A percentile compares a stretch with the other conserved stretches of the same genome.
Conservation (phyloP, 2,797 vertebrate species). For the Ara ararauna region DNA sequence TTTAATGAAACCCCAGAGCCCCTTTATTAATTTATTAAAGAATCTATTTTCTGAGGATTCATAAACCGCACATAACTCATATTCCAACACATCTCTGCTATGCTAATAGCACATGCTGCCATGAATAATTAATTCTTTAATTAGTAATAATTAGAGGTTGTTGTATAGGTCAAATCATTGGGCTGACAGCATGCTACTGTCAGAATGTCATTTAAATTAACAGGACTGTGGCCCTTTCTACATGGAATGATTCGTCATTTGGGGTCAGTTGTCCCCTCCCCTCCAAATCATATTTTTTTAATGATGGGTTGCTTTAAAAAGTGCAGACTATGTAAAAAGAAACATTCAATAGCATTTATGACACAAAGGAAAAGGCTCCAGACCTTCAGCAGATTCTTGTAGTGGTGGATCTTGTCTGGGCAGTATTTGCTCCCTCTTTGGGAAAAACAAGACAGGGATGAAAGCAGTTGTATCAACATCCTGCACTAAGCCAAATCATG, state of each 20-base stretch:
- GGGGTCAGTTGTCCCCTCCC: neutral
- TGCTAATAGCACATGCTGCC: constrained; percentile 80
- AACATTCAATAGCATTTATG: constrained; percentile 28
- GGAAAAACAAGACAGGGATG: neutral
- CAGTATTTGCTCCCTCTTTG: neutral
- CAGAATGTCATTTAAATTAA: constrained; percentile 80
- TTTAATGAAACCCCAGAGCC: constrained; percentile 94
- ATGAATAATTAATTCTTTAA: constrained; percentile 92
- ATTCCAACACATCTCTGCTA: constrained; percentile 83
- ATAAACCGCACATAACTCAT: constrained; percentile 86
- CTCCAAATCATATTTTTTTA: constrained; percentile 12
- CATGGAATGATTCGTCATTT: constrained; percentile 18
- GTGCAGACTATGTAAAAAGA: constrained; percentile 8
- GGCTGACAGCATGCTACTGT: constrained; percentile 79
- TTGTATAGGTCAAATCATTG: constrained; percentile 84
- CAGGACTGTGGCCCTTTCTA: constrained; percentile 33
- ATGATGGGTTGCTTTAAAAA: neutral
- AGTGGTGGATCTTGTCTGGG: neutral
- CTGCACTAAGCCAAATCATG: neutral
- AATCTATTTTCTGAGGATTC: constrained; percentile 90
- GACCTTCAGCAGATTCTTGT: neutral
- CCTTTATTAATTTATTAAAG: constrained; percentile 92
- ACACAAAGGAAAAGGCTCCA: neutral
- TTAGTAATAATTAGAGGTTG: constrained; percentile 87
- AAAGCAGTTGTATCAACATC: neutral